These are phyloP conservation scores for Garrulus glandarius DNA, from an alignment of 2,797 vertebrate genomes.

Conservation along the genomic window DNA sequence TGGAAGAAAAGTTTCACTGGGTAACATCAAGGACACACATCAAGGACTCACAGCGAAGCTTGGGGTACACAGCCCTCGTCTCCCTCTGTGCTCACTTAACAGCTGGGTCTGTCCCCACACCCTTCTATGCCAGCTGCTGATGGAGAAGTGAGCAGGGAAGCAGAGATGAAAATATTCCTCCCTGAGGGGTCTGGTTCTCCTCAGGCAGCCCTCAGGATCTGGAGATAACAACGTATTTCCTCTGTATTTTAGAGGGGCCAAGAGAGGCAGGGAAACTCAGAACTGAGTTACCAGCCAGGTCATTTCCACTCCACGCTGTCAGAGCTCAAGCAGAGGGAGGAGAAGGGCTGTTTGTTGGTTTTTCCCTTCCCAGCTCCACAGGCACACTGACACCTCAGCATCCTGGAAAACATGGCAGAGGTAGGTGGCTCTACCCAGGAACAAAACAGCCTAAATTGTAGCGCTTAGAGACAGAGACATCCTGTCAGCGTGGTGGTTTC, in stretches of 20 bases:
- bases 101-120: not conserved
- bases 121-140: not conserved
- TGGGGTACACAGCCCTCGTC: rapidly evolving
- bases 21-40: not conserved
- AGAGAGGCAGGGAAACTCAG: constrained; percentile 4
- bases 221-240: not conserved
- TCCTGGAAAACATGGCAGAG: not conserved
- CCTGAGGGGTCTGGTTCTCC: not conserved
- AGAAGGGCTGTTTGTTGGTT: not conserved
- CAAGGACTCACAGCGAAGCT: not conserved
- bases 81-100: not conserved
- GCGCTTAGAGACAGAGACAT: not conserved
- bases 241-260: not conserved
- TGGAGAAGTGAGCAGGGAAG: not conserved
- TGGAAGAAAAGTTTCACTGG: not conserved
- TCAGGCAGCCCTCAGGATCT: not conserved
- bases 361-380: not conserved
- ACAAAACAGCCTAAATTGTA: not conserved
- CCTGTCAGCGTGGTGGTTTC: not conserved
- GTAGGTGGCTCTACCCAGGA: not conserved
- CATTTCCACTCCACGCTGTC: not conserved
- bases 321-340: constrained; percentile 9
- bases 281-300: not conserved
- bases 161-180: not conserved
- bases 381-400: not conserved